phyloP scores from a whole-genome alignment of 2,888 invertebrate species.

The Ariolimax columbianus region DNA sequence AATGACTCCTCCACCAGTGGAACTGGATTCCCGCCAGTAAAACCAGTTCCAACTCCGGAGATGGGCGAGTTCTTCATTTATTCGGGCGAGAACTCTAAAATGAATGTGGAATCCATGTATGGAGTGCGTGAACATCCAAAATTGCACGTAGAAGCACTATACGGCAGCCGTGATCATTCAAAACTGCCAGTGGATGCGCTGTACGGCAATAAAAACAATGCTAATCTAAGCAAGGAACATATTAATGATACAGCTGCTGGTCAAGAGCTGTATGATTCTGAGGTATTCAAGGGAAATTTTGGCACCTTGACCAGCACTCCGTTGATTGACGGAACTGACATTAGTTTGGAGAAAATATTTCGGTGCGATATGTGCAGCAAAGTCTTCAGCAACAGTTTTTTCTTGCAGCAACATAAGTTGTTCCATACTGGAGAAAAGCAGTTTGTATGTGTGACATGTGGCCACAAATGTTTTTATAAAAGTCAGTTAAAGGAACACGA shows the following conservation, averaged over 20 bases:
- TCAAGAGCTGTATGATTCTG: conserved; percentile 27
- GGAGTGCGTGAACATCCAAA: background rate
- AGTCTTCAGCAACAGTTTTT: conserved; percentile 47
- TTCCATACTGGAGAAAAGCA: conserved; percentile 45
- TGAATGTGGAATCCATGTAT: conserved; percentile 34
- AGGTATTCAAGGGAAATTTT: conserved; percentile 34
- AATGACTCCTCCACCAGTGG: background rate
- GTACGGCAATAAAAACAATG: background rate
- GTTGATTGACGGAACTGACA: background rate
- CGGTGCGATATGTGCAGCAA: conserved; percentile 42
- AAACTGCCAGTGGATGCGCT: conserved; percentile 5
- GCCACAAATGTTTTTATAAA: conserved; percentile 47
- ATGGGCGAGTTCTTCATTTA: conserved; percentile 45
- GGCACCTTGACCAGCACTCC: background rate
- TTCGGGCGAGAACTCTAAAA: conserved; percentile 18
- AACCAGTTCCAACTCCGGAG: conserved; percentile 8
- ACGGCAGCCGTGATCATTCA: background rate
- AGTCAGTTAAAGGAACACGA: conserved; percentile 50
- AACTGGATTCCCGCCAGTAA: conserved; percentile 5
- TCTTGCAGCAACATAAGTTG: conserved; percentile 41
- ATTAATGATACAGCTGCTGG: background rate
- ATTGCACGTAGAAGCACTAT: conserved; percentile 35
- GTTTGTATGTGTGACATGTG: conserved; percentile 48
- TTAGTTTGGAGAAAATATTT: conserved; percentile 34
- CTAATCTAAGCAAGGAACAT: background rate